Conservation (phyloP, 2,113 vertebrate genomes). For the Oryzias celebensis region DNA sequence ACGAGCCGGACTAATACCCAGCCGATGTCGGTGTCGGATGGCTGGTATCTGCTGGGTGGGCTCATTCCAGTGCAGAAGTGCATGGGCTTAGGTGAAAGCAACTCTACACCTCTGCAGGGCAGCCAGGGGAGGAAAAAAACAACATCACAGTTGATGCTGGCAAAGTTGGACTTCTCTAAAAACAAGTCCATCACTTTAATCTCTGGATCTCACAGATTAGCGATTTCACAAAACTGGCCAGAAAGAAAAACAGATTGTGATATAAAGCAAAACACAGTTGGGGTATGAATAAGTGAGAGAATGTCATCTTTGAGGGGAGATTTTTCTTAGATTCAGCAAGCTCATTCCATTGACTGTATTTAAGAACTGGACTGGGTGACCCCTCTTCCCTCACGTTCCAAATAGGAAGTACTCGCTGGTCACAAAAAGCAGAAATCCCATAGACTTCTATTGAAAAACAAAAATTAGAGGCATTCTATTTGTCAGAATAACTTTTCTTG, state of each 20-base stretch:
- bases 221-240: constrained; percentile 1
- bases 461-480: too few relatives aligned
- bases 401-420: too few relatives aligned
- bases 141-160: constrained; percentile 29
- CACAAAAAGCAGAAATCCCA: too few relatives aligned
- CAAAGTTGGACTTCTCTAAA: constrained; percentile 25
- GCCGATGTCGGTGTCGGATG: constrained; percentile 50
- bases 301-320: too few relatives aligned
- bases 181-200: constrained; percentile 44
- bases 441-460: too few relatives aligned
- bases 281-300: neutral
- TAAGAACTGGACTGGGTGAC: too few relatives aligned
- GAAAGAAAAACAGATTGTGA: constrained; percentile 15
- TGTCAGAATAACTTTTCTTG: too few relatives aligned
- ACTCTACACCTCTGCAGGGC: constrained; percentile 48
- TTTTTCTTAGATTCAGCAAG: too few relatives aligned
- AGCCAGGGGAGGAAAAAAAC: constrained; percentile 19
- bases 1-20: constrained; percentile 2
- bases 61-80: constrained; percentile 43
- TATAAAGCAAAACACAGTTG: neutral
- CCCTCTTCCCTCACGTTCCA: too few relatives aligned
- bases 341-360: too few relatives aligned
- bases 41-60: constrained; percentile 55
- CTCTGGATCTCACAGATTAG: constrained; percentile 49
- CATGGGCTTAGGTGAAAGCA: constrained; percentile 35